A percentile compares a stretch with the other conserved stretches of the same genome.
Evolutionary conservation across 2,888 invertebrate species (phyloP).

Genomic region (Volucella bombylans): DNA sequence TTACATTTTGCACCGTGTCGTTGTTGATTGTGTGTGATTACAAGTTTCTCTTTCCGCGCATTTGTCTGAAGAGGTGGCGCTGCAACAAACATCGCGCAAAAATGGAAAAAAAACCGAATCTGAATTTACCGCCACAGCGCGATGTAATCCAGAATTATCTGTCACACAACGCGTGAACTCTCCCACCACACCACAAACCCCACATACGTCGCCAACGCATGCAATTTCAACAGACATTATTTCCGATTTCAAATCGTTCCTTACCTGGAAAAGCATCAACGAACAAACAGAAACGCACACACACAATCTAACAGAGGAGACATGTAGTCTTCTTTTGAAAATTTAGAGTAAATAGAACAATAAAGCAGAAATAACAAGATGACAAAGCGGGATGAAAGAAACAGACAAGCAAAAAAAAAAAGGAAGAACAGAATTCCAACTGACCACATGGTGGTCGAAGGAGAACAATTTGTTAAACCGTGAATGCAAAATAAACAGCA

Average conservation of each 20-base stretch:
- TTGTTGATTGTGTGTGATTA: not conserved
- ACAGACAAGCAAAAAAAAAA: not conserved
- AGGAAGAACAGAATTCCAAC: slow-evolving; percentile 39
- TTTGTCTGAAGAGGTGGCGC: slow-evolving; percentile 3
- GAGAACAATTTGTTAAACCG: slow-evolving; percentile 40
- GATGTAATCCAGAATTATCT: slow-evolving; percentile 61
- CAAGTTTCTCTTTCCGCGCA: slow-evolving; percentile 20
- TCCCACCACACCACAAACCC: slow-evolving; percentile 13
- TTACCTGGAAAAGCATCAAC: slow-evolving; percentile 53
- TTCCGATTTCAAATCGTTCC: slow-evolving; percentile 69
- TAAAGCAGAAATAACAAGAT: not conserved
- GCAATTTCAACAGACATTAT: slow-evolving; percentile 45
- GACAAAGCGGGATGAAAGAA: not conserved
- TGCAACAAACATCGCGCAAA: slow-evolving; percentile 12
- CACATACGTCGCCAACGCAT: slow-evolving; percentile 39
- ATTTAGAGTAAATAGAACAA: slow-evolving; percentile 62
- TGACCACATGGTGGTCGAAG: slow-evolving; percentile 56
- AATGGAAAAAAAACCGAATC: not conserved
- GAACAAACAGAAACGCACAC: not conserved
- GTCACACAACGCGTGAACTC: slow-evolving; percentile 52
- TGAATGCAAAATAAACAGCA: slow-evolving; percentile 32
- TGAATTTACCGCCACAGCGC: slow-evolving; percentile 20
- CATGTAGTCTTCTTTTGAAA: slow-evolving; percentile 1
- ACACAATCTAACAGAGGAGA: not conserved
- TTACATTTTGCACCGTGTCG: slow-evolving; percentile 24